Percentiles rank a stretch among this genome's conserved stretches.
These are phyloP conservation scores for Siderastrea siderea DNA, from an alignment of 92 coral and sea anemone species.

Conservation along the genomic window DNA sequence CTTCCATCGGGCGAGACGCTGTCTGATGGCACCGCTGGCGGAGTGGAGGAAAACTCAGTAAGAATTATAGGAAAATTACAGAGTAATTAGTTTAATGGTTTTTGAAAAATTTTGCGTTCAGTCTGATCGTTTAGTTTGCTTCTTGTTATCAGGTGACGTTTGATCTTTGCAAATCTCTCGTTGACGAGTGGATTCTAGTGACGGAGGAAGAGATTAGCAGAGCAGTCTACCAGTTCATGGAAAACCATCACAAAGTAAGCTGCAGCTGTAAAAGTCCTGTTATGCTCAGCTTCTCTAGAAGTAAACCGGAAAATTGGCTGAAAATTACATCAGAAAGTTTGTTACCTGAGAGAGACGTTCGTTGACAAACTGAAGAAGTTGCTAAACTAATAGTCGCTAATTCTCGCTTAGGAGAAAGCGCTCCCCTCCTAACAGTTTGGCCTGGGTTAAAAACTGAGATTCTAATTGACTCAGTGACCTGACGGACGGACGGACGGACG, in stretches of 20 bases:
- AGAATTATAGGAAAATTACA: slow-evolving; percentile 1
- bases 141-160: slow-evolving; percentile 75
- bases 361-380: too few relatives aligned
- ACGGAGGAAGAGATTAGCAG: slow-evolving; percentile 87
- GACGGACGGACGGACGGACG: too few relatives aligned
- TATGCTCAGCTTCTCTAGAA: too few relatives aligned
- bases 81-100: not conserved
- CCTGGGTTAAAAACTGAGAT: too few relatives aligned
- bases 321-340: too few relatives aligned
- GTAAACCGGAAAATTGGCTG: too few relatives aligned
- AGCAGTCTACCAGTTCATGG: slow-evolving; percentile 87
- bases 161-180: slow-evolving; percentile 80
- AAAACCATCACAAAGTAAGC: slow-evolving; percentile 88
- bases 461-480: too few relatives aligned
- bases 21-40: slow-evolving; percentile 94
- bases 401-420: too few relatives aligned
- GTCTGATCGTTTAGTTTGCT: not conserved
- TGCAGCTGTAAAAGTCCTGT: not conserved
- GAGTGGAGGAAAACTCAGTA: slow-evolving; percentile 83
- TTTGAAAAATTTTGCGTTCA: not conserved
- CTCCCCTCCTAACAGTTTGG: too few relatives aligned
- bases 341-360: too few relatives aligned
- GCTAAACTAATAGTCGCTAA: too few relatives aligned
- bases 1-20: slow-evolving; percentile 78
- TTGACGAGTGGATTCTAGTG: slow-evolving; percentile 93